These are phyloP conservation scores for Andrena marginata DNA, from an alignment of 2,888 invertebrate genomes.

Conservation along the genomic window DNA sequence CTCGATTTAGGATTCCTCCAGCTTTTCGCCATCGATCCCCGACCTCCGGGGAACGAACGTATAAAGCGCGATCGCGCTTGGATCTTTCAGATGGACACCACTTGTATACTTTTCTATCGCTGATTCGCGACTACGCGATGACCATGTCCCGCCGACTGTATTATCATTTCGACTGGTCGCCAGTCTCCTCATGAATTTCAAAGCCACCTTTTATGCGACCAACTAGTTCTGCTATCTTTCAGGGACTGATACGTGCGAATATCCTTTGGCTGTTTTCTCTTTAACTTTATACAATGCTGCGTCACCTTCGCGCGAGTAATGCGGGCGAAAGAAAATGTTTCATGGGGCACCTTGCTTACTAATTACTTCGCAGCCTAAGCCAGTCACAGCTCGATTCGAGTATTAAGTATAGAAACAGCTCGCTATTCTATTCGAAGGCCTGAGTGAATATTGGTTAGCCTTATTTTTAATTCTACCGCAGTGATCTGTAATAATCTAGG, in stretches of 20 bases:
- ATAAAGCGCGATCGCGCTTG: neutral
- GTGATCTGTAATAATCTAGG: no score
- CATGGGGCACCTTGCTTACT: no score
- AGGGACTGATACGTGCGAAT: no score
- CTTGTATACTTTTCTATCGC: neutral
- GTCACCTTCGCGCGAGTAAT: neutral
- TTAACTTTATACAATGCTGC: neutral
- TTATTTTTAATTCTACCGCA: no score
- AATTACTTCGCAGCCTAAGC: no score
- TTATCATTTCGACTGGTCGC: neutral
- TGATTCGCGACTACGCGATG: neutral
- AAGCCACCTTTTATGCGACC: neutral
- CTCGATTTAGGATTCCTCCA: constrained; percentile 29
- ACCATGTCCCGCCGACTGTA: constrained; percentile 9
- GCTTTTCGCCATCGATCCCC: constrained; percentile 6
- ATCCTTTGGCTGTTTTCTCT: neutral
- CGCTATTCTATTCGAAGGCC: no score
- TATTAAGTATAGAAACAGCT: no score
- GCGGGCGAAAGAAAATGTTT: no score
- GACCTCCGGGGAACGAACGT: constrained; percentile 2
- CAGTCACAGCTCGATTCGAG: no score
- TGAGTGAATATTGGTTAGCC: no score
- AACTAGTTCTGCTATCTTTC: neutral
- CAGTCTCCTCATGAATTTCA: constrained; percentile 6
- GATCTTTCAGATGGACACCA: neutral